Percentiles rank a stretch among this genome's conserved stretches.
Evolutionary conservation across 2,797 vertebrate genomes (phyloP).

Genomic region (Sebastes taczanowskii): DNA sequence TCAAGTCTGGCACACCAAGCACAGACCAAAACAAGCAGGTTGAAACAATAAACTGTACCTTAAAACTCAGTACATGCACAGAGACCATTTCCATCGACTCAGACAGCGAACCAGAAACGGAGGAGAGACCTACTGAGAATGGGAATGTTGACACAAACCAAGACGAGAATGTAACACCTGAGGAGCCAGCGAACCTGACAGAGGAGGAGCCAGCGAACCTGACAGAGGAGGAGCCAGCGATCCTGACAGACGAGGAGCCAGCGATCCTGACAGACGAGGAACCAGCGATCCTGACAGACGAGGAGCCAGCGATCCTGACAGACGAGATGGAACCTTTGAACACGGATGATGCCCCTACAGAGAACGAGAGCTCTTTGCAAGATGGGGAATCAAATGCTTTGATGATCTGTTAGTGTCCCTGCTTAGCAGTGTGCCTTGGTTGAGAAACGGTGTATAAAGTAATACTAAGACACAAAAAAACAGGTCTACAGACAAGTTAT

Average conservation of each 20-base stretch:
- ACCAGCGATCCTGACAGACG: conserved; percentile 11
- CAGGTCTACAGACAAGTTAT: background rate
- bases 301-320: background rate
- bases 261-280: conserved; percentile 15
- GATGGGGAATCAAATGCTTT: conserved; percentile 43
- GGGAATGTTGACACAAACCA: conserved; percentile 25
- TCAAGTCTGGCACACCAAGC: conserved; percentile 57
- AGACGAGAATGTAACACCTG: background rate
- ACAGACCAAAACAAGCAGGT: conserved; percentile 80
- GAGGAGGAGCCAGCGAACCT: background rate
- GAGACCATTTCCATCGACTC: conserved; percentile 83
- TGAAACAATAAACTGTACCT: conserved; percentile 85
- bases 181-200: conserved; percentile 44
- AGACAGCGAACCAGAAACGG: conserved; percentile 79
- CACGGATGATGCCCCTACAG: conserved; percentile 44
- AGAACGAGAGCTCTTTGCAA: conserved; percentile 40
- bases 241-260: conserved; percentile 17
- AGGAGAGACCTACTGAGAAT: conserved; percentile 47
- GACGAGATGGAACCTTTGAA: conserved; percentile 32
- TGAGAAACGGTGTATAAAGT: background rate
- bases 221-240: background rate
- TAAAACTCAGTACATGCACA: conserved; percentile 74
- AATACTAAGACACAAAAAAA: background rate
- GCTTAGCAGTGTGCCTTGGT: conserved; percentile 43
- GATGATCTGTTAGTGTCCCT: conserved; percentile 49